Evolutionary conservation across 2,113 vertebrate species (phyloP).

Genomic region (Oreochromis aureus): DNA sequence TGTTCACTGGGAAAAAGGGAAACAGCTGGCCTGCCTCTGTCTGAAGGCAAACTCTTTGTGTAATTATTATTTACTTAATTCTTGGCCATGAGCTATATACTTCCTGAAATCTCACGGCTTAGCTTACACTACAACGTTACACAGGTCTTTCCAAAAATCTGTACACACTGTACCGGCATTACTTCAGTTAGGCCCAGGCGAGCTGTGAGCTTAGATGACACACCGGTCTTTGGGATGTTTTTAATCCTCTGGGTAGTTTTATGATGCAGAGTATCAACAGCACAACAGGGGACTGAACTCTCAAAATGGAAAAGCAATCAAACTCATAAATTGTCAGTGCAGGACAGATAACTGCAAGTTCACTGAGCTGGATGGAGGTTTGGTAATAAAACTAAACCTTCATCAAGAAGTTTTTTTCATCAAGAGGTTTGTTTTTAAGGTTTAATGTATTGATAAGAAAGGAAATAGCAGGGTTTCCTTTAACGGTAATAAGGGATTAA

Average conservation of each 20-base stretch:
- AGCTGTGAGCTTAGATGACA: background rate
- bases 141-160: background rate
- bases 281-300: slow-evolving; percentile 4
- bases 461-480: background rate
- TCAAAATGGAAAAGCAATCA: slow-evolving; percentile 22
- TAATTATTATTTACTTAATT: background rate
- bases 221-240: background rate
- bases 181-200: background rate
- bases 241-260: slow-evolving; percentile 27
- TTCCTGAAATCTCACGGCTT: background rate
- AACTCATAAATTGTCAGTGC: slow-evolving; percentile 26
- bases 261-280: slow-evolving; percentile 11
- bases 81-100: background rate
- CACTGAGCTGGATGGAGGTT: background rate
- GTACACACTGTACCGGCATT: background rate
- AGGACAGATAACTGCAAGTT: background rate
- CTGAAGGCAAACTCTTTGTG: background rate
- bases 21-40: background rate
- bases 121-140: background rate
- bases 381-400: background rate
- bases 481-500: background rate
- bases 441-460: background rate
- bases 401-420: background rate
- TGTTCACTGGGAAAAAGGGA: background rate
- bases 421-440: background rate